A percentile compares a stretch with the other conserved stretches of the same genome.
phyloP scores from a whole-genome alignment of 2,113 vertebrate genomes.

The Oryzias woworae region DNA sequence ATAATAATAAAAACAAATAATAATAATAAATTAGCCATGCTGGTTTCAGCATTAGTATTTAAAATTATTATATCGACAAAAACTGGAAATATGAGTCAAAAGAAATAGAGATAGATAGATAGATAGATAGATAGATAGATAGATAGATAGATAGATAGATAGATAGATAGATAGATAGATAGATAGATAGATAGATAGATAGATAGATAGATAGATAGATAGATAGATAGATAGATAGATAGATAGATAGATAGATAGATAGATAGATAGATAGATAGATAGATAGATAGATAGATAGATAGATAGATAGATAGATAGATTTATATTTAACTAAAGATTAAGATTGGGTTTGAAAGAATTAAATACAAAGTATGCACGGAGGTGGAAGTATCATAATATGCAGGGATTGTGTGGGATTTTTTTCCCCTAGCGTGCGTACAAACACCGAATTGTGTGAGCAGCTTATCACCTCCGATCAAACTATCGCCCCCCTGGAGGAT shows the following conservation, averaged over 20 bases:
- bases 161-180: conserved; percentile 1
- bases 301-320: not conserved
- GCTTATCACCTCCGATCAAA: conserved; percentile 71
- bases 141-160: too few relatives aligned
- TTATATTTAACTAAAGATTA: not conserved
- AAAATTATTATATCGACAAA: too few relatives aligned
- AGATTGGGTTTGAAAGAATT: not conserved
- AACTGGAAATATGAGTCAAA: too few relatives aligned
- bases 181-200: conserved; percentile 4
- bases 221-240: conserved; percentile 1
- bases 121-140: too few relatives aligned
- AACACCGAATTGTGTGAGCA: conserved; percentile 31
- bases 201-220: conserved; percentile 3
- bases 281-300: conserved; percentile 1
- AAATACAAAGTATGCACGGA: too few relatives aligned
- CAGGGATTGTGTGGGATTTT: too few relatives aligned
- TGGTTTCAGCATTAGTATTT: too few relatives aligned
- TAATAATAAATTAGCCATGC: not conserved
- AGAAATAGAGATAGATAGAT: too few relatives aligned
- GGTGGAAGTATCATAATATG: too few relatives aligned
- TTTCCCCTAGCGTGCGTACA: too few relatives aligned
- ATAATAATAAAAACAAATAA: not conserved
- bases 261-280: not conserved
- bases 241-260: not conserved
- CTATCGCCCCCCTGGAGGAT: conserved; percentile 54